Base-by-base conservation (phyloP, 30 jellyfish, hydroid and myxozoan genomes). In the Clytia hemisphaerica region DNA sequence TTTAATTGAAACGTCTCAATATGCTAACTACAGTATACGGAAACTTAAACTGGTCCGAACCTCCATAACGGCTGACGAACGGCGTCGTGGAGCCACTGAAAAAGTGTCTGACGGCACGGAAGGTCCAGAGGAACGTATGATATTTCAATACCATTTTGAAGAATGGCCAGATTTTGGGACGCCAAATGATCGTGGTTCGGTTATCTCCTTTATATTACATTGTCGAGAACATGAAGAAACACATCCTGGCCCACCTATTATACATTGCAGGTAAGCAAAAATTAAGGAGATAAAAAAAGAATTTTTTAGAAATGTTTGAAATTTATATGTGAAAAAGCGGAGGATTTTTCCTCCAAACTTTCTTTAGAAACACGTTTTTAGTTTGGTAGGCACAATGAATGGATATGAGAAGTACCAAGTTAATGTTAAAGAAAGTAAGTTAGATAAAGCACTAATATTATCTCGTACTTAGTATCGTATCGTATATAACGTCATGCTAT, bases 141-240 rank as follows among this genome's bases (percentile, higher is more conserved):
- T 86, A 2, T 42, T 86, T n/a, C 96, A 86, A 29, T 86, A 75
- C 57, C 96, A 86, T 51, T 86, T 42, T 67, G 73, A 85, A 9
- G 96, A 86, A 25, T 86, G 96, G 96, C 96, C 96, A 5, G 96
- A 86, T 72, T 78, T 77, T 61, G 96, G 93, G 4, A 92, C 78
- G 27, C 96, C 96, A 0, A 59, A 61, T 55, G 93, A 84, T 47
- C 42, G 92, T 14, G 30, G 80, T 14, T 38, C 90, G 16, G 71
- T 86, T 73, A 63, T 86, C 0, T 64, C 96, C 18, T 86, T 75
- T 53, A 76, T 77, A 59, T 75, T 65, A 10, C 48, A 63, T 61
- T 82, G 78, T 19, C 64, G 96, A 32, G 76, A 80, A 51, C 84
- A 86, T 54, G 66, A 57, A 79, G 90, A 67, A 27, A 87, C 78